phyloP scores from a whole-genome alignment of 2,797 vertebrate species.

The Mionectes olivaceus region DNA sequence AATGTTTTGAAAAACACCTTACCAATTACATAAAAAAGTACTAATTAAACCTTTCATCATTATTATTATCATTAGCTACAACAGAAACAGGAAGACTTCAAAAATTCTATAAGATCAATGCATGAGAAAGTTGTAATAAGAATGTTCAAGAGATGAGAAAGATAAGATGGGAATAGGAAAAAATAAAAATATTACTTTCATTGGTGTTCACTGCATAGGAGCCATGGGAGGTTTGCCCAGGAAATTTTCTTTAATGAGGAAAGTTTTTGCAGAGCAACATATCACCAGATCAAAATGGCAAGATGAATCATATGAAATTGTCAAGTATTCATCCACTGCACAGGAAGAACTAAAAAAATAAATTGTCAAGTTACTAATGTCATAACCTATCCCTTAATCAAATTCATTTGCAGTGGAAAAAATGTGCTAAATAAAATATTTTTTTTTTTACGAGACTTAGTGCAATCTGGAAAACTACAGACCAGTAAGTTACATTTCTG shows the following conservation, averaged over 20 bases:
- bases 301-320: not conserved
- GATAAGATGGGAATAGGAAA: not conserved
- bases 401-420: not conserved
- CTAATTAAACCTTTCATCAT: not conserved
- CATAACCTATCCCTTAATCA: not conserved
- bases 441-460: not conserved
- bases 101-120: not conserved
- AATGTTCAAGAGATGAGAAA: not conserved
- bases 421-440: not conserved
- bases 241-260: not conserved
- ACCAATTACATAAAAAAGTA: not conserved
- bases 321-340: not conserved
- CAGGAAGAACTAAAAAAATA: not conserved
- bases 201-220: not conserved
- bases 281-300: not conserved
- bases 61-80: not conserved
- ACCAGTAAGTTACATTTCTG: not conserved
- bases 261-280: not conserved
- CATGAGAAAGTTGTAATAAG: not conserved
- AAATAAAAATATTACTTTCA: not conserved
- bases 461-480: not conserved
- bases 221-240: accelerated
- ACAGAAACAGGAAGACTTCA: not conserved
- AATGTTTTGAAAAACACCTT: not conserved
- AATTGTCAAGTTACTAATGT: not conserved